Evolutionary conservation across 2,113 vertebrate species (phyloP).

Genomic region (Eptesicus fuscus): DNA sequence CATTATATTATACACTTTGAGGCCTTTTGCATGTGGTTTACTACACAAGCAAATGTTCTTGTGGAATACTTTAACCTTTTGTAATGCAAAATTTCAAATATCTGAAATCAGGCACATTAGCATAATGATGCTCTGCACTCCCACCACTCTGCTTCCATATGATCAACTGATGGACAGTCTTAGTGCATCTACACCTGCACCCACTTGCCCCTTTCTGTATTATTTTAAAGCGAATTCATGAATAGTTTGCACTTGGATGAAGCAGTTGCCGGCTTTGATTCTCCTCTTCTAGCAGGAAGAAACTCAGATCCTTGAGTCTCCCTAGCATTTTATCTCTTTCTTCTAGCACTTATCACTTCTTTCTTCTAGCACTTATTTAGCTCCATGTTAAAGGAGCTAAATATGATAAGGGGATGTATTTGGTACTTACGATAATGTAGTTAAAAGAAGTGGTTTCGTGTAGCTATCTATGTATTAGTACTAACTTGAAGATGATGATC

Average conservation of each 20-base stretch:
- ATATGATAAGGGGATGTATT: neutral
- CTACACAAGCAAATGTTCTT: neutral
- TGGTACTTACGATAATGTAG: neutral
- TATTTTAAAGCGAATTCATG: slow-evolving; percentile 5
- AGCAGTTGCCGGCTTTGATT: neutral
- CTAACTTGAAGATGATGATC: neutral
- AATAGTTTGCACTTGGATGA: neutral
- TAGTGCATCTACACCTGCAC: neutral
- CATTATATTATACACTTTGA: neutral
- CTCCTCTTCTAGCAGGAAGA: neutral
- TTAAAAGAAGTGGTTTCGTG: neutral
- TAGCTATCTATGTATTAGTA: neutral
- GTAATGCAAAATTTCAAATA: neutral
- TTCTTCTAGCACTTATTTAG: neutral
- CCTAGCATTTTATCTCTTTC: neutral
- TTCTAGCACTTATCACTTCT: neutral
- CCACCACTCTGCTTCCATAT: neutral
- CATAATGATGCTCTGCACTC: neutral
- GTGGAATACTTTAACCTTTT: neutral
- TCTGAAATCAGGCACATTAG: neutral
- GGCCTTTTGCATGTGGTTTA: neutral
- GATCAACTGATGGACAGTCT: neutral
- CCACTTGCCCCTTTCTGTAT: neutral
- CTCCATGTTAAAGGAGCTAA: neutral
- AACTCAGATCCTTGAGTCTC: neutral